Percentiles rank a stretch among this genome's conserved stretches.
Evolutionary conservation across 2,113 vertebrate species (phyloP).

Genomic region (Petaurus breviceps): DNA sequence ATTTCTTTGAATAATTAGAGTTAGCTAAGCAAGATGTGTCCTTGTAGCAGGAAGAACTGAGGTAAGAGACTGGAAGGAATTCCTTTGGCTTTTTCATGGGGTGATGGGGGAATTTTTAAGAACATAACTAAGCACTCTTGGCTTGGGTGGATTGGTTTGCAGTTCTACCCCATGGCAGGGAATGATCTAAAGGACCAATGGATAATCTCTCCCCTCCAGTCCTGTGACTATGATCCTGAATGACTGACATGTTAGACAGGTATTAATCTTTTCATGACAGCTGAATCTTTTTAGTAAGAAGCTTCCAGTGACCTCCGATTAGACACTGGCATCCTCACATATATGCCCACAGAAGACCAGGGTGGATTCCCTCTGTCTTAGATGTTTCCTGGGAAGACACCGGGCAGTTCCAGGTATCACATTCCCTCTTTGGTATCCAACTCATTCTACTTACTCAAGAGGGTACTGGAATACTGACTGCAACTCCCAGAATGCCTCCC

Average conservation of each 20-base stretch:
- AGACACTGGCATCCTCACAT: neutral
- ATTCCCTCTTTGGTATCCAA: neutral
- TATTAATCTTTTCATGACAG: neutral
- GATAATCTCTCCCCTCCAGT: neutral
- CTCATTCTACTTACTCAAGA: neutral
- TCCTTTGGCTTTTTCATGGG: neutral
- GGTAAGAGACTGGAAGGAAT: neutral
- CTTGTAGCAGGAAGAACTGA: neutral
- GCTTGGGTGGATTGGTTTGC: neutral
- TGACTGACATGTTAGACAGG: neutral
- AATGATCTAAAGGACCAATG: neutral
- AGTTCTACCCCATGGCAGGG: neutral
- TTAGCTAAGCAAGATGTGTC: neutral
- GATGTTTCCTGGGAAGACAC: neutral
- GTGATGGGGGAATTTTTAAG: neutral
- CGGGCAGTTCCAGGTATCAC: neutral
- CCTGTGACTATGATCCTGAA: neutral
- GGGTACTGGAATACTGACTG: neutral
- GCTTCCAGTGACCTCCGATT: neutral
- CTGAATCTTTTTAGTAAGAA: neutral
- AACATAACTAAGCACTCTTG: neutral
- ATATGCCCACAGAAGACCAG: neutral
- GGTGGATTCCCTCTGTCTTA: neutral
- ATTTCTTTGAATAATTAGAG: neutral
- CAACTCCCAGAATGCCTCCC: neutral